Percentiles rank a stretch among this genome's conserved stretches.
These are phyloP conservation scores for Phocides pigmalion DNA, from an alignment of 1,140 invertebrate genomes.

Conservation along the genomic window DNA sequence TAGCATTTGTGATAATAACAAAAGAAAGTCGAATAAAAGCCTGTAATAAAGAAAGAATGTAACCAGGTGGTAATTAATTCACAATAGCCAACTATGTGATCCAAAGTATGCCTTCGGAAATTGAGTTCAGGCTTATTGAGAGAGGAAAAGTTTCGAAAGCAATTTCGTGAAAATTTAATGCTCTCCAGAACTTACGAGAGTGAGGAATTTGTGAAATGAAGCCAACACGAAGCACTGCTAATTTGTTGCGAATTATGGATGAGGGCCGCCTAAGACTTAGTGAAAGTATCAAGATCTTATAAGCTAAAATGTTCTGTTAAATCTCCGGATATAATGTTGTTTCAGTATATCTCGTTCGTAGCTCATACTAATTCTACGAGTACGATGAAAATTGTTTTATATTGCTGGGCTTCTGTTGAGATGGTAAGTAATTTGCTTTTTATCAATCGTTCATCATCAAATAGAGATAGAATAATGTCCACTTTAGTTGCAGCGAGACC, in stretches of 20 bases:
- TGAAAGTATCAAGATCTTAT: constrained; percentile 20
- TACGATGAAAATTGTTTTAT: too few species aligned
- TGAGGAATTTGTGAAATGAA: constrained; percentile 74
- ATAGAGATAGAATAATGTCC: too few species aligned
- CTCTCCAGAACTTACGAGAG: constrained; percentile 70
- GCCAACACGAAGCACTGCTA: constrained; percentile 70
- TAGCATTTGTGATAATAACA: too few species aligned
- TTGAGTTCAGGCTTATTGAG: constrained; percentile 70
- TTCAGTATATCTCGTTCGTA: too few species aligned
- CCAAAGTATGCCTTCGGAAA: constrained; percentile 71
- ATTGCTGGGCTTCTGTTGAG: too few species aligned
- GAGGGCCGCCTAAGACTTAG: constrained; percentile 43
- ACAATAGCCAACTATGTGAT: constrained; percentile 63
- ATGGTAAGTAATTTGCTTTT: too few species aligned
- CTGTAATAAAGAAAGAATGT: constrained; percentile 39
- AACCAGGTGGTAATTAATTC: constrained; percentile 62
- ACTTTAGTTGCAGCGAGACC: too few species aligned
- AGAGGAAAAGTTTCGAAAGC: constrained; percentile 75
- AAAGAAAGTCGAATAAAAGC: too few species aligned
- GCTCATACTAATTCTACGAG: too few species aligned
- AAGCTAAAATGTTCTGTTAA: constrained; percentile 14
- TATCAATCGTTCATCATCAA: too few species aligned
- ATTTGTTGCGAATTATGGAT: constrained; percentile 71
- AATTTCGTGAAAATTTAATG: constrained; percentile 80
- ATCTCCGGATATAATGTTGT: neutral